These are phyloP conservation scores for Pinna nobilis DNA, from an alignment of 1,140 invertebrate species.

Conservation along the genomic window DNA sequence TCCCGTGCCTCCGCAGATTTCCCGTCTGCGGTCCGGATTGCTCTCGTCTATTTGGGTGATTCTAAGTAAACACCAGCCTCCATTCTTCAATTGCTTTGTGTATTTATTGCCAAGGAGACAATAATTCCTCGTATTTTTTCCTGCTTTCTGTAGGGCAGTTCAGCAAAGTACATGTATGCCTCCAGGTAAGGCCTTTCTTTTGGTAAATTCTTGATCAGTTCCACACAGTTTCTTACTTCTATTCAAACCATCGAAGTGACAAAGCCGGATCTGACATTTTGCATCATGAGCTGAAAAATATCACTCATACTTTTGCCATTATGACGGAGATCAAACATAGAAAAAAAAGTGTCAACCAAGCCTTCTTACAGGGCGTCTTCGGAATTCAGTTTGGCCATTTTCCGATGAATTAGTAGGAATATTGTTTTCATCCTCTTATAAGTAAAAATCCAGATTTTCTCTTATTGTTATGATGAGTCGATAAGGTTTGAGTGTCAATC, in stretches of 20 bases:
- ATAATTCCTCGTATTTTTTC: not conserved
- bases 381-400: slow-evolving; percentile 32
- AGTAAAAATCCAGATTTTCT: slow-evolving; percentile 45
- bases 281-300: not conserved
- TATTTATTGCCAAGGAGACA: slow-evolving; percentile 16
- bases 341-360: slow-evolving; percentile 35
- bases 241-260: slow-evolving; percentile 5
- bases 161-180: slow-evolving; percentile 44
- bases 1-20: slow-evolving; percentile 43
- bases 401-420: slow-evolving; percentile 31
- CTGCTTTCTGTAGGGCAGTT: slow-evolving; percentile 48
- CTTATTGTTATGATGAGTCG: no score
- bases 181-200: slow-evolving; percentile 39
- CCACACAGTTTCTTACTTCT: slow-evolving; percentile 26
- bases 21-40: slow-evolving; percentile 11
- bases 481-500: no score
- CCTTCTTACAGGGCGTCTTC: slow-evolving; percentile 40
- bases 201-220: not conserved
- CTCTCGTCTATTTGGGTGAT: slow-evolving; percentile 21
- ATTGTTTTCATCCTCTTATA: slow-evolving; percentile 45
- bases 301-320: not conserved
- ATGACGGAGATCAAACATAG: slow-evolving; percentile 34
- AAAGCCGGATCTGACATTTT: slow-evolving; percentile 25
- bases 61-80: slow-evolving; percentile 29
- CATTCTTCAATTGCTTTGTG: slow-evolving; percentile 28